phyloP scores from a whole-genome alignment of 2,113 vertebrate species.

The Cephalopholis sonnerati region DNA sequence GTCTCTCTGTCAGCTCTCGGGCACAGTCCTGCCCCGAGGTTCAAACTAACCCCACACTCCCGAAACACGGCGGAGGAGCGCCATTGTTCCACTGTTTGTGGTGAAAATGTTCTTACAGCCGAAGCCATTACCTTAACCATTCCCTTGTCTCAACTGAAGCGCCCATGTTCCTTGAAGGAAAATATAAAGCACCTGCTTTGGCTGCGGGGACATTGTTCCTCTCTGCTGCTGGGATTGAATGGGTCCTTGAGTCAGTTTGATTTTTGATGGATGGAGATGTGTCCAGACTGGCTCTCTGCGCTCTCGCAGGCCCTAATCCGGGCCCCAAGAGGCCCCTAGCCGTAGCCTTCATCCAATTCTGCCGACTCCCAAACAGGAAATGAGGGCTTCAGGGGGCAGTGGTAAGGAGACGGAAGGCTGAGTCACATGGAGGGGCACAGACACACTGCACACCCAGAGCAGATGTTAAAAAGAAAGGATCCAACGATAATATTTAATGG shows the following conservation, averaged over 20 bases:
- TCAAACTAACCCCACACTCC: conserved; percentile 23
- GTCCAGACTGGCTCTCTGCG: conserved; percentile 50
- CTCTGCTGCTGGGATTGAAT: conserved; percentile 33
- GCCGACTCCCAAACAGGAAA: conserved; percentile 83
- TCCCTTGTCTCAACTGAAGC: conserved; percentile 2
- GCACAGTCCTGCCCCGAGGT: conserved; percentile 39
- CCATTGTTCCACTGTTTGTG: conserved; percentile 57
- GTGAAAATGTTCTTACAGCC: conserved; percentile 43
- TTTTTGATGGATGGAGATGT: conserved; percentile 69
- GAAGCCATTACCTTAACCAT: conserved; percentile 24
- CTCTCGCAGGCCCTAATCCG: conserved; percentile 56
- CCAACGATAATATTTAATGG: conserved; percentile 45
- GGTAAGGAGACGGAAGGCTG: conserved; percentile 59
- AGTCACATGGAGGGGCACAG: conserved; percentile 61
- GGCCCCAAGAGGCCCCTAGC: conserved; percentile 62
- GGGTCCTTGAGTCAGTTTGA: conserved; percentile 51
- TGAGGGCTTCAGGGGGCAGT: conserved; percentile 82
- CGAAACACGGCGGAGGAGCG: conserved; percentile 33
- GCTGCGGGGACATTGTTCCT: conserved; percentile 33
- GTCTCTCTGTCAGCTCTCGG: conserved; percentile 66
- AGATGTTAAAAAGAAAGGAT: conserved; percentile 64
- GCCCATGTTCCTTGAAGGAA: conserved; percentile 24
- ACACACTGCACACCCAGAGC: conserved; percentile 50
- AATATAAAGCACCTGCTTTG: conserved; percentile 64
- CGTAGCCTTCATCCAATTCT: conserved; percentile 75